Percentiles rank a stretch among this genome's conserved stretches.
These are phyloP conservation scores for Gadopsis marmoratus DNA, from an alignment of 2,797 vertebrate genomes.

Conservation along the genomic window DNA sequence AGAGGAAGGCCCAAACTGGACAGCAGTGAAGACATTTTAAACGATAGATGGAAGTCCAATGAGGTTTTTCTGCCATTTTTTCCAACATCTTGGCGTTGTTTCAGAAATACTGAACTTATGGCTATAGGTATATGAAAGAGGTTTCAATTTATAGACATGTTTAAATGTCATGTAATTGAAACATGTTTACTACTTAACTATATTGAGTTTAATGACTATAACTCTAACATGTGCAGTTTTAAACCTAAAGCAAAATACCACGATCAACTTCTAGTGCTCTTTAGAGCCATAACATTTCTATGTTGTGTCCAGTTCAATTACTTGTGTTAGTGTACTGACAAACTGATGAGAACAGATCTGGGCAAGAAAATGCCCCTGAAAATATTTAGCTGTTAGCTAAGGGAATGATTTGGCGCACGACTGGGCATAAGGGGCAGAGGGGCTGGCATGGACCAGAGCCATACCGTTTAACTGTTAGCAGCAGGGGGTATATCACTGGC, in stretches of 20 bases:
- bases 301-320: conserved; percentile 3
- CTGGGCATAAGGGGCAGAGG: conserved; percentile 52
- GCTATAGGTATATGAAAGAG: too few relatives aligned
- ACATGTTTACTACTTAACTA: too few relatives aligned
- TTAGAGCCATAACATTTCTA: conserved; percentile 1
- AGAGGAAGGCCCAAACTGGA: background rate
- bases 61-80: background rate
- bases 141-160: too few relatives aligned
- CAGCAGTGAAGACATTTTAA: background rate
- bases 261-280: background rate
- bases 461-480: conserved; percentile 67
- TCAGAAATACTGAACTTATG: too few relatives aligned
- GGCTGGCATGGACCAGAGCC: conserved; percentile 58
- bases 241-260: background rate
- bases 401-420: conserved; percentile 53
- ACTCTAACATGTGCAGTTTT: background rate
- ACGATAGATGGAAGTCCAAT: background rate
- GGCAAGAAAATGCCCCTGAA: conserved; percentile 27
- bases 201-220: background rate
- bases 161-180: too few relatives aligned
- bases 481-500: conserved; percentile 60
- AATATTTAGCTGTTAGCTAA: conserved; percentile 59
- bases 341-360: conserved; percentile 37
- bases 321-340: conserved; percentile 12
- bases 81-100: background rate